Evolutionary conservation across 2,113 vertebrate species (phyloP).

Genomic region (Equus przewalskii): DNA sequence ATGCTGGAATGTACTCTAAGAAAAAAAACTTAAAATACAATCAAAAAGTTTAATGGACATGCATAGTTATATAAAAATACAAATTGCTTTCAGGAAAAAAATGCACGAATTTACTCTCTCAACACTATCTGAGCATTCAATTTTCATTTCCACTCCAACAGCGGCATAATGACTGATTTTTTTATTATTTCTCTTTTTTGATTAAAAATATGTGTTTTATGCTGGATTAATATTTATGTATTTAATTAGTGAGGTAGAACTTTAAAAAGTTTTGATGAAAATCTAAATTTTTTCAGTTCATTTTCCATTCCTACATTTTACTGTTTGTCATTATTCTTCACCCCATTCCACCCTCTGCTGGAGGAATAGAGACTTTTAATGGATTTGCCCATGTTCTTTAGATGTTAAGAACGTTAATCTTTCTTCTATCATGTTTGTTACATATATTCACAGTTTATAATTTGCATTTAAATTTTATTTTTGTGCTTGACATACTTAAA

Average conservation of each 20-base stretch:
- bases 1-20: background rate
- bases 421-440: background rate
- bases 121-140: background rate
- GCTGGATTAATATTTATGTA: background rate
- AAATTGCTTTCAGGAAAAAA: background rate
- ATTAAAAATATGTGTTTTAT: background rate
- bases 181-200: background rate
- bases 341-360: too few species aligned
- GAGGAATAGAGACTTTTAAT: background rate
- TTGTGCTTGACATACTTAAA: background rate
- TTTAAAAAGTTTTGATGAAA: background rate
- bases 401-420: background rate
- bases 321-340: background rate
- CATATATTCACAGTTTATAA: background rate
- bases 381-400: background rate
- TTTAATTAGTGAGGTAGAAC: background rate
- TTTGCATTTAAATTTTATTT: background rate
- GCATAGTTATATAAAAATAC: background rate
- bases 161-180: background rate
- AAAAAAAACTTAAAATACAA: background rate
- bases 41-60: background rate
- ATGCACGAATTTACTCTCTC: background rate
- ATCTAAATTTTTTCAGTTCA: background rate
- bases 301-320: background rate
- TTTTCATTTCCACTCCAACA: background rate